Evolutionary conservation across 2,888 invertebrate genomes (phyloP).

Genomic region (Ellobium chinense): DNA sequence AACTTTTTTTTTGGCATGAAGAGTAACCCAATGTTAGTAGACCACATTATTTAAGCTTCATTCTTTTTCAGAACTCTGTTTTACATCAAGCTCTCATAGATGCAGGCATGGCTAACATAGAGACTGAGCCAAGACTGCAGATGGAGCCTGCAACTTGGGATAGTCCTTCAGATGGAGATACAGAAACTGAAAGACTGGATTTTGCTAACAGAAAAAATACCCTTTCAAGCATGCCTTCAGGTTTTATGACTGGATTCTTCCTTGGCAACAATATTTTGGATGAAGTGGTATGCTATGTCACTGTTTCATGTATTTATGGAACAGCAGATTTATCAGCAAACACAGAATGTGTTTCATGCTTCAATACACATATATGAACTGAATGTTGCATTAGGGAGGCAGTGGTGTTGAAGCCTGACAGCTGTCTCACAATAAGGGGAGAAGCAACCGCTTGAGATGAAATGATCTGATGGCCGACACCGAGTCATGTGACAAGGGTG

Average conservation of each 20-base stretch:
- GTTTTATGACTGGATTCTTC: neutral
- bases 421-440: too few species aligned
- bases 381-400: too few species aligned
- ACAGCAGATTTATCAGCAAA: neutral
- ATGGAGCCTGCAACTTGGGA: neutral
- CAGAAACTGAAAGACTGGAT: neutral
- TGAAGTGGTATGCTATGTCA: slow-evolving; percentile 26
- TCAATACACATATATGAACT: too few species aligned
- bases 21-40: neutral
- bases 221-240: neutral
- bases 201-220: neutral
- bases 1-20: neutral
- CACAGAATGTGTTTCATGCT: neutral
- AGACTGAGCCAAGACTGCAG: slow-evolving; percentile 16
- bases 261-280: neutral
- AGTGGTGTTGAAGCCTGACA: too few species aligned
- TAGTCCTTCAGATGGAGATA: neutral
- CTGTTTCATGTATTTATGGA: neutral
- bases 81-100: slow-evolving; percentile 21
- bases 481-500: too few species aligned
- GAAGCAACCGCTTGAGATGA: too few species aligned
- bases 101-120: slow-evolving; percentile 1
- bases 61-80: slow-evolving; percentile 36
- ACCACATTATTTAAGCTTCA: neutral
- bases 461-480: too few species aligned